phyloP scores from a whole-genome alignment of 1,140 invertebrate genomes.

The Sitophilus oryzae region DNA sequence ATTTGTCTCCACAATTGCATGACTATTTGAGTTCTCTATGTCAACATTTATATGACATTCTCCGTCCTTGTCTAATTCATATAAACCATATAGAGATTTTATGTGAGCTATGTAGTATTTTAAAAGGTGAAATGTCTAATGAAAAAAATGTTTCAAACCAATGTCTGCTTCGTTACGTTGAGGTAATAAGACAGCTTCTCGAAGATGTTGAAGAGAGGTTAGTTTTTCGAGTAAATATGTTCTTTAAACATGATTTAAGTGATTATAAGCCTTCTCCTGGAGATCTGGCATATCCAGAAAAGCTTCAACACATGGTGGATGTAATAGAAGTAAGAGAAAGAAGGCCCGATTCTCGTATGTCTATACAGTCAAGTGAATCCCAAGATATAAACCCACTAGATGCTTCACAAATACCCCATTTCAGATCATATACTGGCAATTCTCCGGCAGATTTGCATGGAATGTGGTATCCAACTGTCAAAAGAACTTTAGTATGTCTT shows the following conservation, averaged over 20 bases:
- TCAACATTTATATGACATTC: conserved; percentile 82
- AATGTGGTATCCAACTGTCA: conserved; percentile 98
- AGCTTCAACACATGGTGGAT: conserved; percentile 95
- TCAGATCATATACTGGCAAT: conserved; percentile 42
- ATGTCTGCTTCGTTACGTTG: conserved; percentile 75
- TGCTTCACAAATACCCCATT: conserved; percentile 29
- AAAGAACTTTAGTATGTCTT: conserved; percentile 88
- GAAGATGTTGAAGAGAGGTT: conserved; percentile 96
- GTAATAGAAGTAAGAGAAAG: conserved; percentile 59
- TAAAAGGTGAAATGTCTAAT: conserved; percentile 90
- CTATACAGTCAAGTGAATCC: conserved; percentile 60
- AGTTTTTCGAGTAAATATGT: conserved; percentile 92
- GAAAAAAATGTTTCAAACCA: conserved; percentile 84
- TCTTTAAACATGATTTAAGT: conserved; percentile 86
- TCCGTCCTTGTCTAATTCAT: conserved; percentile 94
- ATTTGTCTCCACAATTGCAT: conserved; percentile 57
- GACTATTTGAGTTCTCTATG: conserved; percentile 81
- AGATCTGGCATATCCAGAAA: conserved; percentile 96
- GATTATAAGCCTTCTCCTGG: conserved; percentile 85
- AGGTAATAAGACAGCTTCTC: conserved; percentile 77
- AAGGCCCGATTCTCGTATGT: conserved; percentile 61
- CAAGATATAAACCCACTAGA: conserved; percentile 62
- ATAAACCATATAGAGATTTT: conserved; percentile 97
- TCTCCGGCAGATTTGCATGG: conserved; percentile 87
- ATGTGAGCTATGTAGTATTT: conserved; percentile 91